These are phyloP conservation scores for Hippocampus zosterae DNA, from an alignment of 2,113 vertebrate species.

Conservation along the genomic window DNA sequence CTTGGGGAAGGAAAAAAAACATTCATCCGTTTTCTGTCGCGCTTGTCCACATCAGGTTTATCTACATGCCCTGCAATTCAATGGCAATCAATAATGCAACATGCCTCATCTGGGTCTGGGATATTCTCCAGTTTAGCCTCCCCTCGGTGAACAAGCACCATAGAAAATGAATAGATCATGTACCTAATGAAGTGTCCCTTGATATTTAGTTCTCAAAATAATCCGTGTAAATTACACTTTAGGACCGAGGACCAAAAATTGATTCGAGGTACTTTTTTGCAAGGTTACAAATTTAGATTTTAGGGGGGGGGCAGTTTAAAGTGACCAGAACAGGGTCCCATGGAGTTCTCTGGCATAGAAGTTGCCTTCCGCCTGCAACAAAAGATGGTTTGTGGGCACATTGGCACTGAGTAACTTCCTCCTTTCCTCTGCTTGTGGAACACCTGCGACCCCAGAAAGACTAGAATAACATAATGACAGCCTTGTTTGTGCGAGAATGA, in stretches of 20 bases:
- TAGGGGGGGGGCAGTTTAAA: not conserved
- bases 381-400: constrained; percentile 10
- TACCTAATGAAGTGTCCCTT: not conserved
- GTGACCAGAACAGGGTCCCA: not conserved
- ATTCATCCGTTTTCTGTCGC: not conserved
- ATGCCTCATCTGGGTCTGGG: not conserved
- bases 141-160: not conserved
- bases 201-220: not conserved
- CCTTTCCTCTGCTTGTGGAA: constrained; percentile 41
- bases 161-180: not conserved
- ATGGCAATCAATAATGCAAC: no score
- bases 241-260: no score
- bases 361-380: not conserved
- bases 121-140: not conserved
- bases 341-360: not conserved
- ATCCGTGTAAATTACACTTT: no score
- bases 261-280: not conserved
- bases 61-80: no score
- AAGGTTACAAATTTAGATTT: not conserved
- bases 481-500: constrained; percentile 64
- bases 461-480: constrained; percentile 58
- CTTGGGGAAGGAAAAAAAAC: not conserved
- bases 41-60: no score
- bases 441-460: constrained; percentile 54
- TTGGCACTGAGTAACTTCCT: constrained; percentile 42